phyloP scores from a whole-genome alignment of 2,113 vertebrate genomes.

The Butorides virescens region DNA sequence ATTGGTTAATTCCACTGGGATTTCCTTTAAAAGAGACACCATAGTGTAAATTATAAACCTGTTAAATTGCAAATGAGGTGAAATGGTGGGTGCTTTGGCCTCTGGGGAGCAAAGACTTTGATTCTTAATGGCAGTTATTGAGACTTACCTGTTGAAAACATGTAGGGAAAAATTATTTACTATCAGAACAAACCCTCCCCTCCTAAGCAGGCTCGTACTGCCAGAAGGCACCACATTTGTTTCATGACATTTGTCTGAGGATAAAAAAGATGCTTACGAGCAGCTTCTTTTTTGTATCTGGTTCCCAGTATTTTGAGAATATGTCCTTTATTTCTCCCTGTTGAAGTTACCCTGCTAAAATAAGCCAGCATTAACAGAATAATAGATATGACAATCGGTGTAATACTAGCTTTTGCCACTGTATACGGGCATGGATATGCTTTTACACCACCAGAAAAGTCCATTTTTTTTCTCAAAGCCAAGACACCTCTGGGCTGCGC shows the following conservation, averaged over 20 bases:
- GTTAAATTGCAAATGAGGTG: not conserved
- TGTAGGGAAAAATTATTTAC: not conserved
- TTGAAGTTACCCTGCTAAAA: not conserved
- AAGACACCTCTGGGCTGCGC: not conserved
- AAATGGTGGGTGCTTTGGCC: not conserved
- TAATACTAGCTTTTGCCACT: not conserved
- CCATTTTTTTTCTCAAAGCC: not conserved
- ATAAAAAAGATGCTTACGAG: not conserved
- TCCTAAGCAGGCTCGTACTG: not conserved
- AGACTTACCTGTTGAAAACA: not conserved
- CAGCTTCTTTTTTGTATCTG: not conserved
- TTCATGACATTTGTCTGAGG: not conserved
- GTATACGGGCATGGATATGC: not conserved
- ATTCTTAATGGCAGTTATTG: not conserved
- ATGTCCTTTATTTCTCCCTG: not conserved
- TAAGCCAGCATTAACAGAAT: not conserved
- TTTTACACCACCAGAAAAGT: not conserved
- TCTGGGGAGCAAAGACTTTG: not conserved
- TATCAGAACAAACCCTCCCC: not conserved
- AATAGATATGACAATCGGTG: not conserved
- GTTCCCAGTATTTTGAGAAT: not conserved
- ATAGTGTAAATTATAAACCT: not conserved
- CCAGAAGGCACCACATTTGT: not conserved
- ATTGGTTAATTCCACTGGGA: not conserved
- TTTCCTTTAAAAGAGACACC: not conserved